Base-by-base conservation (phyloP, 2,113 vertebrate genomes). In the Oryzias woworae region DNA sequence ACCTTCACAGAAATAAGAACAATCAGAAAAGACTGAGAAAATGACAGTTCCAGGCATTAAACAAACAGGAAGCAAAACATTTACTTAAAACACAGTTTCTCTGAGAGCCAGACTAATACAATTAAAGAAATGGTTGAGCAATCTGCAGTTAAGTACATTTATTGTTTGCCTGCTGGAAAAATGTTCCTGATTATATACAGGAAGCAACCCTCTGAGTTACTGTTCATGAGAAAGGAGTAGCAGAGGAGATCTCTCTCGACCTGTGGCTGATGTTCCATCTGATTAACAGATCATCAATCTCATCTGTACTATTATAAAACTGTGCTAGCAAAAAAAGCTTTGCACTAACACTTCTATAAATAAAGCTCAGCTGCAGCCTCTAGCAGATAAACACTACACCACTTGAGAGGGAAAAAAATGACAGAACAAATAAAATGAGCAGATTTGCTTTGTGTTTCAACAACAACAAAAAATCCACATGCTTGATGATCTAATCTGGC, bases 211-310 rank as follows among this genome's bases (percentile, higher is more conserved):
- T 7, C 17, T 31, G 46, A 26, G 65, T 65, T 4, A 46, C 31
- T 8, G 24, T 55, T 55, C 66, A 10, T 20, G 5, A 58, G 63
- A 31, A 53, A 78, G 31, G 60, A 59, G 69, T 69, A 61, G 61
- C 71, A 76, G 70, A 65, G n/a, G 42, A 47, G 41, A 77, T 45
- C n/a, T 71, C 58, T 69, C 57, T 58, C 52, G 69, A 61, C 72
- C 57, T 0, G 3, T 65, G 54, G 67, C 23, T 15, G 16, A 57
- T 36, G 51, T 58, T 16, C 56, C 68, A 41, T 31, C 43, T 65
- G 82, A 81, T 81, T 73, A 84, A 82, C 77, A 51, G 57, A 72
- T 75, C 55, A 51, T 49, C 80, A 20, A 20, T 63, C 62, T 55
- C 14, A 17, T 72, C 71, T 62, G 31, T 83, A 20, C 77, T 59